Evolutionary conservation across 2,113 vertebrate genomes (phyloP), one percentile per base, ranked within the genome.

Genomic region (Lynx canadensis): DNA sequence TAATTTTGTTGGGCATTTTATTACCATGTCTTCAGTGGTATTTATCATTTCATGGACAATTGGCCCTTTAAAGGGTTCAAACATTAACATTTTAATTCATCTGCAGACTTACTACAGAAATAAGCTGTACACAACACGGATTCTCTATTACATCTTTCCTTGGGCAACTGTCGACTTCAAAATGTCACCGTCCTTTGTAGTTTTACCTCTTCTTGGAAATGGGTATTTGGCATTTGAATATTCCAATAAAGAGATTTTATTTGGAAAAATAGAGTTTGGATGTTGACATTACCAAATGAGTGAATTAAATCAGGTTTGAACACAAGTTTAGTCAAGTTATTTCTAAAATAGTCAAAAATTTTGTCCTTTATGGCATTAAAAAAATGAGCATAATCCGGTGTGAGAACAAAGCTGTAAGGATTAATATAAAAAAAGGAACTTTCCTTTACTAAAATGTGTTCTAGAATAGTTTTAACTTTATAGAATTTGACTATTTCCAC

Each of bases 51-150:
- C 93, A 2, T 2, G 76, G 80, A 92, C 45, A 96, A 98, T 38
- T 83, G 33, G 4, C 84, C 98, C 60, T 88, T 97, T 91, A 76
- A 96, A 97, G 97, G n/a, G 7, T 45, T 94, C 91, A 82, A 83
- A 96, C 57, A 89, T 41, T 98, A 98, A 95, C 25, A 91, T 97
- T 98, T 96, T 88, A 90, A 97, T 98, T 97, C 79, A 95, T 93
- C 91, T 95, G 7, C 38, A 94, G 0, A 55, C 73, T 98, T 96
- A 66, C 45, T 90, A 80, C 21, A 66, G 86, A 91, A 95, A 97
- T 94, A 29, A 96, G 21, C 41, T 91, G 7, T 23, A 74, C 4
- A 79, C 76, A 97, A 78, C 10, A 66, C 5, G 14, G 45, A 65
- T 82, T 27, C 50, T 95, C 2, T 21, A 2, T 48, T 76, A 71